Base-by-base conservation (phyloP, 2,797 vertebrate genomes). In the Argyrosomus regius region DNA sequence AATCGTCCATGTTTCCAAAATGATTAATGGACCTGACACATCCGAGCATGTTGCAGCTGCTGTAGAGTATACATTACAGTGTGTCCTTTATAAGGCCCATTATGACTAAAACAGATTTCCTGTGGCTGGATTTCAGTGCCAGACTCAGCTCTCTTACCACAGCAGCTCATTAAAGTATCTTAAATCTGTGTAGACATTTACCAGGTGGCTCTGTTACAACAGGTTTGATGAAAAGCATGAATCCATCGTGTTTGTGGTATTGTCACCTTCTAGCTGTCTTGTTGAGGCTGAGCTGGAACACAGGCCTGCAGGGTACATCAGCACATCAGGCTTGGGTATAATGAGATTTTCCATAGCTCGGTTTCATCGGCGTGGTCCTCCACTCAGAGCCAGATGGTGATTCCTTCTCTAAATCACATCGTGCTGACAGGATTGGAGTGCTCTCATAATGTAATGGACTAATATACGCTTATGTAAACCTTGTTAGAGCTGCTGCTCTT, bases 51-150 rank as follows among this genome's bases (percentile, higher is more conserved):
- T 1, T 70, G 43, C 59, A 82, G 56, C 57, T 71, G 77, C 69
- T 70, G 52, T 6, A 68, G 77, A 77, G 64, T 67, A 63, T 80
- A 84, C 68, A 66, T 83, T 81, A 62, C 64, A 71, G 39, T 14
- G 43, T 18, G 24, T 50, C 53, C 69, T 41, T 61, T 49, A 45
- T 39, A 69, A 81, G 56, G 16, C 35, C n/a, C 50, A 9, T 74
- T 54, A 88, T 76, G 73, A 83, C 60, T 80, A 80, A 83, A 85
- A 75, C 82, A 83, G 80, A 85, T 64, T 85, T 87, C 84, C 82
- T 78, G 68, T 79, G 62, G 75, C 48, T 70, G 56, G 45, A 52
- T 77, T 43, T 81, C 63, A 26, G 20, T 71, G 74, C 22, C 16
- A 0, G 53, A 57, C 57, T 83, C 62, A 41, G 72, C 17, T 81